Conservation (phyloP, 2,797 vertebrate species). For the Dendrocincla tyrannina region DNA sequence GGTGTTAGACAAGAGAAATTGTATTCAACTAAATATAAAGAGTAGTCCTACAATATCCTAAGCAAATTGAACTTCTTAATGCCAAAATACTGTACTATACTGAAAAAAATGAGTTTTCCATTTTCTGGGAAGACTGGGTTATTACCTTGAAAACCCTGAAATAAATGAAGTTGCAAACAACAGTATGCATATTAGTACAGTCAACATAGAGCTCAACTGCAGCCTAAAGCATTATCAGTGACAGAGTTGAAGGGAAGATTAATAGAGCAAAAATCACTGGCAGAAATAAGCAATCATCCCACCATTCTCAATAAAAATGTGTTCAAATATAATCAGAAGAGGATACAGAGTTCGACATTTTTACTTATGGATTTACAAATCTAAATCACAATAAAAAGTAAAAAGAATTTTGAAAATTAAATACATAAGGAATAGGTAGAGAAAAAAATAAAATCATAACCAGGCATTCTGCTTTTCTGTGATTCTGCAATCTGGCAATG, state of each 20-base stretch:
- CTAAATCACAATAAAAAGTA: neutral
- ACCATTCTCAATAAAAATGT: neutral
- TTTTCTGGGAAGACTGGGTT: neutral
- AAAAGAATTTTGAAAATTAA: neutral
- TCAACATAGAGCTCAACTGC: neutral
- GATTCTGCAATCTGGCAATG: constrained; percentile 5
- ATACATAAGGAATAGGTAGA: neutral
- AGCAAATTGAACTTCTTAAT: neutral
- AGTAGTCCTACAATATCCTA: neutral
- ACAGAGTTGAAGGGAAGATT: constrained; percentile 12
- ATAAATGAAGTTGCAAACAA: neutral
- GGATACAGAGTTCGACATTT: neutral
- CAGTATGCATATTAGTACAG: neutral
- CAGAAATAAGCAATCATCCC: neutral
- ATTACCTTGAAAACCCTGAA: neutral
- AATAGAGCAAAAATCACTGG: neutral
- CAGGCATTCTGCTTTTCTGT: neutral
- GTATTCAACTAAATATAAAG: neutral
- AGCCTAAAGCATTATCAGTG: neutral
- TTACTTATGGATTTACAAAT: neutral
- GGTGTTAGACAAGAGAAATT: neutral
- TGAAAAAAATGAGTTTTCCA: neutral
- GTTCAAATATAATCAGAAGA: neutral
- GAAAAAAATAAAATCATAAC: neutral
- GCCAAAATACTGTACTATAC: neutral